Base-by-base conservation (phyloP, 1,140 invertebrate genomes). In the Dysdera silvatica region DNA sequence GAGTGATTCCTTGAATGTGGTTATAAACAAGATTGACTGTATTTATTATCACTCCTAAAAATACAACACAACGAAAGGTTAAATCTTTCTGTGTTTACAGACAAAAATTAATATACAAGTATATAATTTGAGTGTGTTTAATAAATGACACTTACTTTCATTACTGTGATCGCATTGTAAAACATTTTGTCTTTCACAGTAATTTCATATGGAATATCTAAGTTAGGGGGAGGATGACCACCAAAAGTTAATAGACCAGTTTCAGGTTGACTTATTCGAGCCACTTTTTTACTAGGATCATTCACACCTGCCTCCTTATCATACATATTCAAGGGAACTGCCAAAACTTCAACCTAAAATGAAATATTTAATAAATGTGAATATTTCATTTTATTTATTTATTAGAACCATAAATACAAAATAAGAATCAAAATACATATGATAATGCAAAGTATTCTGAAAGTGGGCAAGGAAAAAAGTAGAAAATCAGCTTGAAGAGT, bases 111-210 rank as follows among this genome's bases (percentile, higher is more conserved):
- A n/a, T n/a, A n/a, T n/a, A n/a, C 95, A 77, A 97, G 95, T 0
- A 92, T 96, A 71, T 92, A 95, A 73, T 93, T 89, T 69, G 93
- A 87, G 76, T 91, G 97, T 0, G 85, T 81, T 83, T 89, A 73
- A 33, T 71, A 71, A 43, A 7, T 61, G 57, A 2, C 4, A 68
- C 63, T 60, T 74, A 84, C 84, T 77, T 90, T 90, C 88, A 95
- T 93, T 66, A 92, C 89, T 5, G 88, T 91, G 61, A 97, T 95
- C 3, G 92, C 86, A 77, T 95, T 88, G 76, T 94, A 96, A 67
- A 87, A 85, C 84, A 94, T 93, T 74, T 90, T 93, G 70, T 96
- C 92, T 65, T 85, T 85, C 33, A 91, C 81, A 0, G 89, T 91
- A 0, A 90, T 83, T 75, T 95, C 88, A 76, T 95, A 98, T 0